phyloP scores from a whole-genome alignment of 1,140 invertebrate genomes.

The Bombus turneri region DNA sequence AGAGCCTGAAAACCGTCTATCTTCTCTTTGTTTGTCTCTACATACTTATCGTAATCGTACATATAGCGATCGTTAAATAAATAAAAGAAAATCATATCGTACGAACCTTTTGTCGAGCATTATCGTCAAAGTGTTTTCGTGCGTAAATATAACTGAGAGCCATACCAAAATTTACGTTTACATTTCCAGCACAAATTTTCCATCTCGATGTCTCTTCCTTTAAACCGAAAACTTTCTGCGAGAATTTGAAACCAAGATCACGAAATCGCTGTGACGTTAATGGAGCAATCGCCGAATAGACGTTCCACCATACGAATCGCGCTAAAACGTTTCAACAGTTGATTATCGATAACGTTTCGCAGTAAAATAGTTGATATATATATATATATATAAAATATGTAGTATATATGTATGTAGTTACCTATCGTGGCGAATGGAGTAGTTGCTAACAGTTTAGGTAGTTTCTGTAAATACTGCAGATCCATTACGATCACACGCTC shows the following conservation, averaged over 20 bases:
- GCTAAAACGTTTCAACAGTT: conserved; percentile 78
- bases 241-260: conserved; percentile 85
- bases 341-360: too few relatives aligned
- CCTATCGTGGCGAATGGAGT: conserved; percentile 84
- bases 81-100: neutral
- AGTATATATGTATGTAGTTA: conserved; percentile 60
- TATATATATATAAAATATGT: neutral
- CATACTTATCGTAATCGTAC: neutral
- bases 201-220: conserved; percentile 86
- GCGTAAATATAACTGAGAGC: conserved; percentile 91
- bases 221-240: conserved; percentile 85
- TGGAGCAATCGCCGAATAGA: conserved; percentile 86
- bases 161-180: conserved; percentile 90
- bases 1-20: conserved; percentile 82
- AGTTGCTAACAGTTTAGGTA: conserved; percentile 81
- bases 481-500: conserved; percentile 86
- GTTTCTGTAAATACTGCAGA: conserved; percentile 84
- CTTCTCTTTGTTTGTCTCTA: neutral
- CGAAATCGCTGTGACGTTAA: conserved; percentile 85
- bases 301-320: conserved; percentile 86
- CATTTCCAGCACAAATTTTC: conserved; percentile 89
- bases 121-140: conserved; percentile 86
- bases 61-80: neutral
- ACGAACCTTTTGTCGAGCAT: conserved; percentile 86
- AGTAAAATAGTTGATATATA: neutral